Evolutionary conservation across 2,113 vertebrate species (phyloP).

Genomic region (Theropithecus gelada): DNA sequence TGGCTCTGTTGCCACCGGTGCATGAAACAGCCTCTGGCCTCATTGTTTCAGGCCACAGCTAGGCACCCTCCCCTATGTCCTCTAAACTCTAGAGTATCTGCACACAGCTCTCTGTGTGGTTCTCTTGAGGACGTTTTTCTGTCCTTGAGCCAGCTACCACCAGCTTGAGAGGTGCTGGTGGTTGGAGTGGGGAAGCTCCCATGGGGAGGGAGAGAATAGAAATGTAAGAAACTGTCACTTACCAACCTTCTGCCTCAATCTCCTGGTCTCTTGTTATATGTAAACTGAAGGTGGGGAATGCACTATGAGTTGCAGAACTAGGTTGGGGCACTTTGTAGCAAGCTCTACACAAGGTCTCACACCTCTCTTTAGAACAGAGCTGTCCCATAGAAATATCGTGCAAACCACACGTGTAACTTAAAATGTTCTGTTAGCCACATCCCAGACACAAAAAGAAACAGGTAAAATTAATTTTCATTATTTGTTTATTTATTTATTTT

Average conservation of each 20-base stretch:
- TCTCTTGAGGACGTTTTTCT: background rate
- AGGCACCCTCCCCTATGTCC: background rate
- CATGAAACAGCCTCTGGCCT: background rate
- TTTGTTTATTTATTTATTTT: too few species aligned
- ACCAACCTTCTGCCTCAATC: background rate
- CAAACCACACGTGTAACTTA: background rate
- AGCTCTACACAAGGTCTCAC: background rate
- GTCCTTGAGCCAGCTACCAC: background rate
- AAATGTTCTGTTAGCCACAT: background rate
- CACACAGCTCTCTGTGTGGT: background rate
- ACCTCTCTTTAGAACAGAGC: background rate
- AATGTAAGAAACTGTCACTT: background rate
- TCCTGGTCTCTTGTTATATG: background rate
- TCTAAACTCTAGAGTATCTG: background rate
- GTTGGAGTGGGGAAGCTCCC: background rate
- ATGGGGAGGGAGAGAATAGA: too few species aligned
- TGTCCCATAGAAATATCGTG: background rate
- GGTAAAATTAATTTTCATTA: background rate
- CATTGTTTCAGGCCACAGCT: background rate
- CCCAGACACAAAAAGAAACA: background rate
- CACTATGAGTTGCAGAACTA: accelerated
- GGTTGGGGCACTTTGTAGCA: background rate
- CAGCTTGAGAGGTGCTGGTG: background rate
- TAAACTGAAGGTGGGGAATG: background rate
- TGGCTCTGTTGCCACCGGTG: background rate